These are phyloP conservation scores for Steatornis caripensis DNA, from an alignment of 2,113 vertebrate genomes.

Conservation along the genomic window DNA sequence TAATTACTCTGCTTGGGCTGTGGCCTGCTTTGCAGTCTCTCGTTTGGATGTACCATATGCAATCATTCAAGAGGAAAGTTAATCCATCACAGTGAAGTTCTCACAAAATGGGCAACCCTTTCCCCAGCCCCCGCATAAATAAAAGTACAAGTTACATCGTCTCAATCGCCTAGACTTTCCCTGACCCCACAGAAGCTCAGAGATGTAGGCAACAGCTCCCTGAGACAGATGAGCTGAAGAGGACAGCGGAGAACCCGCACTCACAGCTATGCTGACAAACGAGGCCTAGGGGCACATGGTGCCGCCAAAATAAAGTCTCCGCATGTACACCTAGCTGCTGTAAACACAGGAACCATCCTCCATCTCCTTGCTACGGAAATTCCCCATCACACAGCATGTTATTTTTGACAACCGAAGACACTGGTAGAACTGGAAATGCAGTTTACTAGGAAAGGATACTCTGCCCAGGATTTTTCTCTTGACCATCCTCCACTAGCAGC, in stretches of 20 bases:
- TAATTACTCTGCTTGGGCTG: background rate
- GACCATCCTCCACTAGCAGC: background rate
- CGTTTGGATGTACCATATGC: accelerated
- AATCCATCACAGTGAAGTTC: background rate
- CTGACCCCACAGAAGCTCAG: background rate
- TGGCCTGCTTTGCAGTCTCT: accelerated
- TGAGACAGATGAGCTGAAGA: background rate
- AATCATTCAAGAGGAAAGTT: background rate
- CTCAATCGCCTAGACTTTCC: background rate
- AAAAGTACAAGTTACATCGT: background rate
- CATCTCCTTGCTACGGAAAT: background rate
- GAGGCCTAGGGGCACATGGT: background rate
- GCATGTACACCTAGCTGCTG: background rate
- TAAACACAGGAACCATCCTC: background rate
- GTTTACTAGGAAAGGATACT: background rate
- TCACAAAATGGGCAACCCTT: background rate
- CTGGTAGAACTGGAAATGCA: background rate
- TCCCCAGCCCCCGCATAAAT: background rate
- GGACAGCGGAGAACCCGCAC: accelerated
- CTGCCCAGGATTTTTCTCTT: background rate
- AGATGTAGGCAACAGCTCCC: background rate
- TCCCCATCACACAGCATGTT: background rate
- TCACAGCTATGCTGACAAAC: background rate
- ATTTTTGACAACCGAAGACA: background rate
- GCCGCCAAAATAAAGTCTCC: background rate